Conservation (phyloP, 2,888 invertebrate species). For the Byasa hedistus region DNA sequence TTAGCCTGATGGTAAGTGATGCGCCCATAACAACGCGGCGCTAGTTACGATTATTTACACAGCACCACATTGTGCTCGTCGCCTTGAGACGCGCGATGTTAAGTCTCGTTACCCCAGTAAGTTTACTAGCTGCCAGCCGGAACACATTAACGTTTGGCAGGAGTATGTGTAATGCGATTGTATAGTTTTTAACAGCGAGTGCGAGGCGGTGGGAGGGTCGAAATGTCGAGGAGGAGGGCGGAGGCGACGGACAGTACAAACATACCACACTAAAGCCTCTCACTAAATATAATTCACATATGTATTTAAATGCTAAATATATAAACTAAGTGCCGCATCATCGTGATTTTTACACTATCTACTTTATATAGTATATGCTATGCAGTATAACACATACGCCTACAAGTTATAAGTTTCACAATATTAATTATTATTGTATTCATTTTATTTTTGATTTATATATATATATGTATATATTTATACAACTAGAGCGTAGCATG, state of each 20-base stretch:
- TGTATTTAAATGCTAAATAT: slow-evolving; percentile 62
- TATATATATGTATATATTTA: slow-evolving; percentile 33
- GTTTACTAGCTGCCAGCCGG: no score
- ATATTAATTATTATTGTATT: slow-evolving; percentile 43
- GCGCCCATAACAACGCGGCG: no score
- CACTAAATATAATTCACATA: slow-evolving; percentile 51
- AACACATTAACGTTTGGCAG: no score
- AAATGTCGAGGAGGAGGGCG: slow-evolving; percentile 30
- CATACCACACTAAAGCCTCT: slow-evolving; percentile 59
- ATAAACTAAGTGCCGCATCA: slow-evolving; percentile 52
- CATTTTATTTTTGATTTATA: slow-evolving; percentile 25
- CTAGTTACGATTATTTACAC: no score
- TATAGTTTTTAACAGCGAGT: slow-evolving; percentile 14
- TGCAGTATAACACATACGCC: slow-evolving; percentile 38
- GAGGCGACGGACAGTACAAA: slow-evolving; percentile 38
- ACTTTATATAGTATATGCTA: slow-evolving; percentile 37
- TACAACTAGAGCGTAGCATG: slow-evolving; percentile 45
- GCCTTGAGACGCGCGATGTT: no score
- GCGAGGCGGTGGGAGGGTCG: neutral
- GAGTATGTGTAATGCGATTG: no score
- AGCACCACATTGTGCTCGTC: no score
- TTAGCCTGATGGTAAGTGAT: no score
- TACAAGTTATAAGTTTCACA: slow-evolving; percentile 49
- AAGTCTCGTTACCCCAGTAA: no score
- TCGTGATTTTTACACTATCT: slow-evolving; percentile 54